Evolutionary conservation across 1,140 invertebrate genomes (phyloP).

Genomic region (Lordiphosa collinella): DNA sequence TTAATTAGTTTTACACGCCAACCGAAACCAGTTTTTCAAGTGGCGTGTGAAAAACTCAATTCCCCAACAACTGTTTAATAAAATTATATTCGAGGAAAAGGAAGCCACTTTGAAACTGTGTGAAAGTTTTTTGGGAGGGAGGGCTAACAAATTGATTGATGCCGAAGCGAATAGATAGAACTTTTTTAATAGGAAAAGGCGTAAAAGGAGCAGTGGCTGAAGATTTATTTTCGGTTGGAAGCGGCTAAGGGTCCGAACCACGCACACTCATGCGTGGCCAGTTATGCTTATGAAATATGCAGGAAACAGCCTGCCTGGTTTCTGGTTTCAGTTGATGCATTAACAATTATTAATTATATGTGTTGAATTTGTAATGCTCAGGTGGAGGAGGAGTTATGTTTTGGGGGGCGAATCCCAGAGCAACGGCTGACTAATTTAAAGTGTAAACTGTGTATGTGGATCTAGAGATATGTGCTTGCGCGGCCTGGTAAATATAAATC

Average conservation of each 20-base stretch:
- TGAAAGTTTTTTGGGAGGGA: constrained; percentile 22
- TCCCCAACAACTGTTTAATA: constrained; percentile 43
- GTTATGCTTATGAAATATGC: constrained; percentile 38
- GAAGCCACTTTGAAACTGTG: constrained; percentile 2
- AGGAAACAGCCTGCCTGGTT: constrained; percentile 16
- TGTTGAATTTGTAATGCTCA: neutral
- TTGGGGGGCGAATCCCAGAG: neutral
- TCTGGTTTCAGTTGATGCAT: constrained; percentile 24
- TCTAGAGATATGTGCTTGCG: neutral
- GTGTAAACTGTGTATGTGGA: constrained; percentile 16
- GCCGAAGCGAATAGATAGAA: constrained; percentile 15
- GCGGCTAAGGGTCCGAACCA: neutral
- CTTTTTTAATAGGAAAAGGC: neutral
- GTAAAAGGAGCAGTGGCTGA: constrained; percentile 7
- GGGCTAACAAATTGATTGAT: constrained; percentile 37
- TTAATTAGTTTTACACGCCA: constrained; percentile 67
- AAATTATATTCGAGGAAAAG: constrained; percentile 48
- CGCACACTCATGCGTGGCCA: constrained; percentile 24
- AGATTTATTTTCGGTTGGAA: constrained; percentile 24
- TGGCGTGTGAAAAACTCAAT: constrained; percentile 55
- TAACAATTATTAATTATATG: constrained; percentile 33
- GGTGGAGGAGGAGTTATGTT: neutral
- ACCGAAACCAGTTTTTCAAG: constrained; percentile 22
- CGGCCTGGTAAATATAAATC: too few relatives aligned
- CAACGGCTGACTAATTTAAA: constrained; percentile 4